Conservation (phyloP, 1,140 invertebrate species). For the Heliothis virescens region DNA sequence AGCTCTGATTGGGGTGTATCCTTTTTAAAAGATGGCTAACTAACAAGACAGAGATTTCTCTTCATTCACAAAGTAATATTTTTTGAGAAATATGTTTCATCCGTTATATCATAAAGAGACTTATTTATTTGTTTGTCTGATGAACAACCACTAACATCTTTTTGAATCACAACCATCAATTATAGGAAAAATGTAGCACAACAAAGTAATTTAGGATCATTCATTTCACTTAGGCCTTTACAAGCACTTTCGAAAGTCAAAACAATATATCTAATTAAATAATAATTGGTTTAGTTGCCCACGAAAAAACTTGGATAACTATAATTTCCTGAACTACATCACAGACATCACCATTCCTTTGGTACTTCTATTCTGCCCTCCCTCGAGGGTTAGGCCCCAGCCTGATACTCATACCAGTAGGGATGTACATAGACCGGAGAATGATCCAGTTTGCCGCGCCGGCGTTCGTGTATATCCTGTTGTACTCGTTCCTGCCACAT, state of each 20-base stretch:
- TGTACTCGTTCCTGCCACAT: slow-evolving; percentile 98
- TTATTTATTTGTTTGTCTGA: too few relatives aligned
- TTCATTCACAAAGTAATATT: not conserved
- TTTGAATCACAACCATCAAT: too few relatives aligned
- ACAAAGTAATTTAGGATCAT: too few relatives aligned
- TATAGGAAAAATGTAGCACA: too few relatives aligned
- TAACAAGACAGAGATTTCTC: too few relatives aligned
- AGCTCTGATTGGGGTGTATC: slow-evolving; percentile 99
- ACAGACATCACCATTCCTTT: slow-evolving; percentile 97
- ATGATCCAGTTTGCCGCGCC: slow-evolving; percentile 90
- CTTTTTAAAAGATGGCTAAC: slow-evolving; percentile 85
- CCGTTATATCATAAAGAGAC: too few relatives aligned
- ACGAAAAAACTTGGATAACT: too few relatives aligned
- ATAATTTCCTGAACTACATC: slow-evolving; percentile 72
- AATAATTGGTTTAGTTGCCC: too few relatives aligned
- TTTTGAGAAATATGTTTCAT: not conserved
- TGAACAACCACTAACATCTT: too few relatives aligned
- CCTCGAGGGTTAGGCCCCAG: slow-evolving; percentile 95
- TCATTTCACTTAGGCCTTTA: too few relatives aligned
- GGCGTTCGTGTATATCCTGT: slow-evolving; percentile 93
- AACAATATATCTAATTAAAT: too few relatives aligned
- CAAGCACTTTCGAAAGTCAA: too few relatives aligned
- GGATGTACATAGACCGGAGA: slow-evolving; percentile 91
- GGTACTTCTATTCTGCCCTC: slow-evolving; percentile 99
- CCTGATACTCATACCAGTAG: slow-evolving; percentile 93